Evolutionary conservation across 1,140 invertebrate genomes (phyloP).

Genomic region (Drosophila guanche): DNA sequence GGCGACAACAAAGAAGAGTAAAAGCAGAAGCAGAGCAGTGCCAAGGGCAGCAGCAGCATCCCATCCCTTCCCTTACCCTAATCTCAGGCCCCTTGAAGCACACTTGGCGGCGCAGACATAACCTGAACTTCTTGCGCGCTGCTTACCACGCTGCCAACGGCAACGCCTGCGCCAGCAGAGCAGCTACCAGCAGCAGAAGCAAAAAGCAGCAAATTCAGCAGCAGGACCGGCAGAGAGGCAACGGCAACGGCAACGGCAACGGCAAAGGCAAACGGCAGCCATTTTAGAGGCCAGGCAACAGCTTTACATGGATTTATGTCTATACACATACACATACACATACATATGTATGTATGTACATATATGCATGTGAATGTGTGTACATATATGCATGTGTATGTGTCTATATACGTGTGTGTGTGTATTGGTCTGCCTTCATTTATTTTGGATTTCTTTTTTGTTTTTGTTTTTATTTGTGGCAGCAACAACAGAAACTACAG

Average conservation of each 20-base stretch:
- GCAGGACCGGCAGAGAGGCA: slow-evolving; percentile 5
- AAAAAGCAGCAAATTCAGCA: slow-evolving; percentile 5
- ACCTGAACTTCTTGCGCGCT: slow-evolving; percentile 80
- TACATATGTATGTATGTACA: too few relatives aligned
- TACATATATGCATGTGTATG: background rate
- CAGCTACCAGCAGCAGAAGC: slow-evolving; percentile 51
- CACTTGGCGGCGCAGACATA: slow-evolving; percentile 79
- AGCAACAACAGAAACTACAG: slow-evolving; percentile 8
- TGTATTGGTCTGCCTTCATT: slow-evolving; percentile 24
- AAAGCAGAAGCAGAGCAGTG: slow-evolving; percentile 41
- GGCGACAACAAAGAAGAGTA: slow-evolving; percentile 14
- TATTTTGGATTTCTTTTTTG: slow-evolving; percentile 27
- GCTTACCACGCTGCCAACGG: slow-evolving; percentile 76
- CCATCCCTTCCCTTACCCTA: background rate
- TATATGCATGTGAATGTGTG: slow-evolving; percentile 3
- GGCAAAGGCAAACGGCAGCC: slow-evolving; percentile 63
- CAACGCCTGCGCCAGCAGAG: slow-evolving; percentile 27
- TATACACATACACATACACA: slow-evolving; percentile 33
- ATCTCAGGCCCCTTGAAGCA: slow-evolving; percentile 60
- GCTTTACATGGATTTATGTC: slow-evolving; percentile 74
- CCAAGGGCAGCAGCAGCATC: slow-evolving; percentile 44
- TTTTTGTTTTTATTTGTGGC: slow-evolving; percentile 30
- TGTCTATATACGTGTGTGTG: slow-evolving; percentile 2
- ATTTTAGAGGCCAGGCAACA: slow-evolving; percentile 80
- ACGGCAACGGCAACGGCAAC: slow-evolving; percentile 43